phyloP scores from a whole-genome alignment of 2,888 invertebrate genomes.

The Caenorhabditis sp. region DNA sequence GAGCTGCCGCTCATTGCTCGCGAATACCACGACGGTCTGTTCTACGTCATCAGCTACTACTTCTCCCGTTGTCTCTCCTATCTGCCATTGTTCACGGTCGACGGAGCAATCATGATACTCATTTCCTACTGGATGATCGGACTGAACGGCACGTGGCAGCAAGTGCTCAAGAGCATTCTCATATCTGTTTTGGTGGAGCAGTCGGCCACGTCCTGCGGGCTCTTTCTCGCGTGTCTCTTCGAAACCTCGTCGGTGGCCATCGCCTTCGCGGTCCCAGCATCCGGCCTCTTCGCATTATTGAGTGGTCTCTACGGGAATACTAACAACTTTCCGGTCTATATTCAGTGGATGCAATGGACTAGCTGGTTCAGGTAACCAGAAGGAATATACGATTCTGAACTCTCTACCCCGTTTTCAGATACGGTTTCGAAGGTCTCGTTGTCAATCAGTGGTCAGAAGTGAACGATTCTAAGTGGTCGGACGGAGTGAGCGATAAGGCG shows the following conservation, averaged over 20 bases:
- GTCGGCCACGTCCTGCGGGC: constrained; percentile 31
- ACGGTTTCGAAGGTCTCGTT: constrained; percentile 81
- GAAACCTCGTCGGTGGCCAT: constrained; percentile 31
- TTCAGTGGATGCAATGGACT: constrained; percentile 70
- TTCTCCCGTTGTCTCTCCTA: constrained; percentile 72
- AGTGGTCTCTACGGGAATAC: constrained; percentile 76
- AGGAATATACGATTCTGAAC: too few species aligned
- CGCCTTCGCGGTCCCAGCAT: constrained; percentile 67
- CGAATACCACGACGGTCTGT: constrained; percentile 87
- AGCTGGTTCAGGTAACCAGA: constrained; percentile 58
- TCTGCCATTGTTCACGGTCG: constrained; percentile 80
- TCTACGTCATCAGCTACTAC: constrained; percentile 64
- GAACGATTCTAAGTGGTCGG: constrained; percentile 7
- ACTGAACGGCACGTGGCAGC: constrained; percentile 53
- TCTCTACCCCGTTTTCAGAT: constrained; percentile 31
- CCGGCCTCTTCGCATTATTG: constrained; percentile 70
- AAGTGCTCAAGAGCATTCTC: constrained; percentile 33
- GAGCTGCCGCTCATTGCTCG: constrained; percentile 91
- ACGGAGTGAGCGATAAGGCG: not conserved
- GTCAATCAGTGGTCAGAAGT: constrained; percentile 61
- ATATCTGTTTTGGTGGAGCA: constrained; percentile 29
- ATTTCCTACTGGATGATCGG: constrained; percentile 93
- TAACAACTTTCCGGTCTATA: constrained; percentile 71
- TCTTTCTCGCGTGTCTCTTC: constrained; percentile 40
- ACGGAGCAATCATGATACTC: constrained; percentile 88